Evolutionary conservation across 2,797 vertebrate genomes (phyloP).

Genomic region (Oreonectes daqikongensis): DNA sequence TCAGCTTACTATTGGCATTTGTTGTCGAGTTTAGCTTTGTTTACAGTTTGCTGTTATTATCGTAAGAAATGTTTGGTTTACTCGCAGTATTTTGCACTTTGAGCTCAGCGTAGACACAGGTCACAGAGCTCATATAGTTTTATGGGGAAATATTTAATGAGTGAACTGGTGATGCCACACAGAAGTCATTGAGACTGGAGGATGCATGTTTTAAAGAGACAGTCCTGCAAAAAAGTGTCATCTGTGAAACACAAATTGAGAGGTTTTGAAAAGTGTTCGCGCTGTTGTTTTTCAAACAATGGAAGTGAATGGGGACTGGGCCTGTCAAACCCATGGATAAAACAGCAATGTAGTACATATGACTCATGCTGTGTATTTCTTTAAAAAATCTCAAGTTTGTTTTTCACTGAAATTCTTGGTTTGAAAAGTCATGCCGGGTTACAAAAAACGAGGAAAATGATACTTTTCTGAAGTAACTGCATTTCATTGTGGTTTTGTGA

Average conservation of each 20-base stretch:
- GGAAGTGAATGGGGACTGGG: neutral
- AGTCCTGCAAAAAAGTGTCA: neutral
- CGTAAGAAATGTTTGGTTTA: neutral
- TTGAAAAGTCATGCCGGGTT: neutral
- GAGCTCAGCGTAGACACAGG: neutral
- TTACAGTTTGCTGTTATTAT: conserved; percentile 46
- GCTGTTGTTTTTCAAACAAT: neutral
- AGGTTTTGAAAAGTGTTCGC: neutral
- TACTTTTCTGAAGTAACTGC: no score
- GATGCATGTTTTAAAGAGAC: neutral
- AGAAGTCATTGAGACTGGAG: neutral
- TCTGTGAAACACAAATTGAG: neutral
- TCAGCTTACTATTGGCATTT: neutral
- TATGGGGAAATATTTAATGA: neutral
- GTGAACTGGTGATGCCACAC: neutral
- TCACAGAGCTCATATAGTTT: conserved; percentile 22
- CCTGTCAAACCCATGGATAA: neutral
- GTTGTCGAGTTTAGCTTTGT: conserved; percentile 9
- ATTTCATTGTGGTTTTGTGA: neutral
- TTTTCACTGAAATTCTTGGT: neutral
- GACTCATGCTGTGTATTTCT: no score
- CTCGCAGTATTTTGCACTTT: conserved; percentile 28
- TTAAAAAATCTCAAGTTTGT: neutral
- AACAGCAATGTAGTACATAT: no score
- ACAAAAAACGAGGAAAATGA: no score